A percentile compares a stretch with the other conserved stretches of the same genome.
Evolutionary conservation across 2,113 vertebrate genomes (phyloP).

Genomic region (Rafetus swinhoei): DNA sequence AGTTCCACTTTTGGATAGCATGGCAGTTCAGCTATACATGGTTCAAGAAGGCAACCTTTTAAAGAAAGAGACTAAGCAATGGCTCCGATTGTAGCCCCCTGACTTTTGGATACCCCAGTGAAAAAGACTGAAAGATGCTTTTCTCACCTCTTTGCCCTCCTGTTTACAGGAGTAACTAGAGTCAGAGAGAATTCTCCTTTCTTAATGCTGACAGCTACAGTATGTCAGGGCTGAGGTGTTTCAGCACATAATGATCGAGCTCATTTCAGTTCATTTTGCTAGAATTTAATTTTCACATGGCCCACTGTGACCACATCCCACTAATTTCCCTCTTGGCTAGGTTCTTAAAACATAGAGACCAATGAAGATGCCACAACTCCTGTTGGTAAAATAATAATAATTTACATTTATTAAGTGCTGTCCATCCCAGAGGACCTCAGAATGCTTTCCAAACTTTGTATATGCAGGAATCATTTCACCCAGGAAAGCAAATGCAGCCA

Average conservation of each 20-base stretch:
- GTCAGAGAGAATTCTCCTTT: conserved; percentile 42
- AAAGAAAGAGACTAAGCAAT: conserved; percentile 48
- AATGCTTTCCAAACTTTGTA: conserved; percentile 60
- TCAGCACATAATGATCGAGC: conserved; percentile 56
- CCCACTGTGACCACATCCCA: conserved; percentile 53
- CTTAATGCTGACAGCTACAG: conserved; percentile 58
- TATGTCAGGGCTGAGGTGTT: conserved; percentile 25
- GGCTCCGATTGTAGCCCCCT: not conserved
- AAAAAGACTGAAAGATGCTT: conserved; percentile 52
- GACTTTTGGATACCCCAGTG: conserved; percentile 56
- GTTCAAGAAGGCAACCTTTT: conserved; percentile 43
- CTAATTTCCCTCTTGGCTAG: conserved; percentile 72
- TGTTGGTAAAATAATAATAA: conserved; percentile 67
- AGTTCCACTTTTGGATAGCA: not conserved
- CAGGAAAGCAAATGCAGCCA: conserved; percentile 34
- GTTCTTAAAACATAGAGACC: conserved; percentile 60
- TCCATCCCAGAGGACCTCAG: conserved; percentile 50
- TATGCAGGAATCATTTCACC: conserved; percentile 46
- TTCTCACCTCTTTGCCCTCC: conserved; percentile 22
- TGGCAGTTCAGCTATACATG: not conserved
- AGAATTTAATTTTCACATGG: conserved; percentile 68
- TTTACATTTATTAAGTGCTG: conserved; percentile 66
- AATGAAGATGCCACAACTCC: conserved; percentile 63
- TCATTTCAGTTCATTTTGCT: conserved; percentile 65
- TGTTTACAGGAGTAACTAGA: conserved; percentile 52